Base-by-base conservation (phyloP, 1,140 invertebrate species). In the Laupala kohalensis region DNA sequence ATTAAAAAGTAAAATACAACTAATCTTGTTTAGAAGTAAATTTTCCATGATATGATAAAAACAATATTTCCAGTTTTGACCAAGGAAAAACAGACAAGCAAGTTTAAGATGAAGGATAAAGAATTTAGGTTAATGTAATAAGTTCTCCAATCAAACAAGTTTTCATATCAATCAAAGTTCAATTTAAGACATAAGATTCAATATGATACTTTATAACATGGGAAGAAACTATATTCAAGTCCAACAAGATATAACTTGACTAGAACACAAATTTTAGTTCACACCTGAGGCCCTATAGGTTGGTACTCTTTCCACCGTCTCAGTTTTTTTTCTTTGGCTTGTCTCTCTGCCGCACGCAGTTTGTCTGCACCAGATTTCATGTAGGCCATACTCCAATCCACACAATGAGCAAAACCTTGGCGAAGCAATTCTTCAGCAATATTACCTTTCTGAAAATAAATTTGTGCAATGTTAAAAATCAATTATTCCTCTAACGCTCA, bases 311-410 rank as follows among this genome's bases (percentile, higher is more conserved):
- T 93, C 96, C 96, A 99, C 19, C 96, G 84, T 24, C 95, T 84
- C 0, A 94, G 76, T 75, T 89, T 89, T 37, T 91, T 90, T 62
- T 96, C 93, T 82, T 98, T 98, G 0, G 97, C 97, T 71, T 82
- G 75, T 79, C 87, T 88, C 83, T 99, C 92, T 73, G 96, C 89
- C 77, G 89, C 84, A 80, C 95, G 82, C 5, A 98, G 83, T 77
- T 92, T 92, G 30, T 95, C 90, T 26, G 91, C 87, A 67, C 94
- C 91, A 74, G 83, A 83, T 64, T 92, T 92, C 77, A 96, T 92
- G 53, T 92, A 89, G 27, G 88, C 91, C 81, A 99, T 92, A 9
- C 94, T 96, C 96, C 96, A 98, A 79, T 99, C 96, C n/a, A 98
- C 94, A 78, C 96, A 98, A 78, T 89, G 90, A 0, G 95, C 97